A percentile compares a stretch with the other conserved stretches of the same genome.
Conservation (phyloP, 2,113 vertebrate genomes). For the Eurypyga helias region DNA sequence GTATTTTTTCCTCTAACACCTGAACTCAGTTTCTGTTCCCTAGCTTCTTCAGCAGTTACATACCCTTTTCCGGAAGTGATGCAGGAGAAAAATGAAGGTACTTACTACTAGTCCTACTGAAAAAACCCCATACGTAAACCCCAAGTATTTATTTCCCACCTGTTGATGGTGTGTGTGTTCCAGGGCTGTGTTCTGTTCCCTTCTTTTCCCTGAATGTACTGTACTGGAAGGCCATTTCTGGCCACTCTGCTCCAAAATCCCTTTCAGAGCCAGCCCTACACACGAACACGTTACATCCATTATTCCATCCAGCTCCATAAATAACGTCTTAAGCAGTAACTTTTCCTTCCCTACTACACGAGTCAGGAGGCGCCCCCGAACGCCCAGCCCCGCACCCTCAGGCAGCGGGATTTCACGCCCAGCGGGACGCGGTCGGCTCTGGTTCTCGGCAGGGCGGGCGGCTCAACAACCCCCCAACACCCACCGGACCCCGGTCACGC, state of each 20-base stretch:
- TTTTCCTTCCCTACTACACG: not conserved
- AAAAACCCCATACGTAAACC: not conserved
- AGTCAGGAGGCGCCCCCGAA: not conserved
- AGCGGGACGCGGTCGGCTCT: no score
- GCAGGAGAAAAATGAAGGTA: not conserved
- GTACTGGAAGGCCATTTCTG: not conserved
- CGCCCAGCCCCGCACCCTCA: not conserved
- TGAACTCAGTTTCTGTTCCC: not conserved
- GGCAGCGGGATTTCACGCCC: no score
- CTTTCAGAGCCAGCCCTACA: not conserved
- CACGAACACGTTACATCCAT: fast-evolving
- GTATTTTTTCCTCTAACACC: not conserved
- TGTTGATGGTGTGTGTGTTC: not conserved
- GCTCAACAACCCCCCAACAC: no score
- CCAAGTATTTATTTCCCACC: not conserved
- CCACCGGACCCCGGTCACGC: no score
- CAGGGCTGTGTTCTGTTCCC: not conserved
- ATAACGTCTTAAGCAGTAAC: not conserved
- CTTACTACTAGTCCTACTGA: not conserved
- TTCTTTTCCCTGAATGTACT: not conserved
- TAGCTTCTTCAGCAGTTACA: not conserved
- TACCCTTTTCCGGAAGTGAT: not conserved
- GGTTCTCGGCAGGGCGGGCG: no score
- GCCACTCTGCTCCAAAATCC: not conserved
- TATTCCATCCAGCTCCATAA: not conserved